These are phyloP conservation scores for Chloroclysta siterata DNA, from an alignment of 2,888 invertebrate genomes.

Conservation along the genomic window DNA sequence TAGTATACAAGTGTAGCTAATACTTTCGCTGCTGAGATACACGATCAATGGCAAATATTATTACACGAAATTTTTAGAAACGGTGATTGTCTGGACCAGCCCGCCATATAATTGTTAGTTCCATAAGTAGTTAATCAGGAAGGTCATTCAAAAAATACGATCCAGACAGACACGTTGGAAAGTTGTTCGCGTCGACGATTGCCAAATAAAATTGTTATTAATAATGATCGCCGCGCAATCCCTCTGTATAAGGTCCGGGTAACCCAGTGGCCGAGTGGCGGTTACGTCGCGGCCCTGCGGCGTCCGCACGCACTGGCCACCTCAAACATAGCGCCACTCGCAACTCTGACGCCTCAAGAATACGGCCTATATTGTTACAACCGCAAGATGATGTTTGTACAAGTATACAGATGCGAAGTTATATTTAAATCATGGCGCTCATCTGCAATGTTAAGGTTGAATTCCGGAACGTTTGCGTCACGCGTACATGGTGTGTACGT, in stretches of 20 bases:
- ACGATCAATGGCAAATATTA: not conserved
- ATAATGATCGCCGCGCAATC: slow-evolving; percentile 46
- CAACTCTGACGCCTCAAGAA: slow-evolving; percentile 33
- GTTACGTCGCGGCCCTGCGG: slow-evolving; percentile 43
- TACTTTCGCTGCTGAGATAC: not conserved
- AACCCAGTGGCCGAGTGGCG: slow-evolving; percentile 59
- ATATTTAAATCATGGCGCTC: slow-evolving; percentile 78
- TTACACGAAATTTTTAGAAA: too few relatives aligned
- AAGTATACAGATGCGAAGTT: slow-evolving; percentile 65
- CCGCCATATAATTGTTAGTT: not conserved
- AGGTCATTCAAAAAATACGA: not conserved
- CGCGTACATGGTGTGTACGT: slow-evolving; percentile 47
- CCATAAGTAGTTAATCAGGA: not conserved
- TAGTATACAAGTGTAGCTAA: not conserved
- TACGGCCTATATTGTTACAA: slow-evolving; percentile 49
- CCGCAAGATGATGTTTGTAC: slow-evolving; percentile 52
- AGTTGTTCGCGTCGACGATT: slow-evolving; percentile 45
- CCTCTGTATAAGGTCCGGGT: slow-evolving; percentile 52
- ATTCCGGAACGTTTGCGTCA: slow-evolving; percentile 78
- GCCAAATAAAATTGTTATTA: slow-evolving; percentile 47
- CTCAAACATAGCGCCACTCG: slow-evolving; percentile 18
- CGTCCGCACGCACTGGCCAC: slow-evolving; percentile 6
- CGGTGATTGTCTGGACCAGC: not conserved
- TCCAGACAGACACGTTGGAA: slow-evolving; percentile 38
- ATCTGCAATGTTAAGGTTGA: slow-evolving; percentile 82